phyloP scores from a whole-genome alignment of 2,113 vertebrate genomes.

The Alces alces region DNA sequence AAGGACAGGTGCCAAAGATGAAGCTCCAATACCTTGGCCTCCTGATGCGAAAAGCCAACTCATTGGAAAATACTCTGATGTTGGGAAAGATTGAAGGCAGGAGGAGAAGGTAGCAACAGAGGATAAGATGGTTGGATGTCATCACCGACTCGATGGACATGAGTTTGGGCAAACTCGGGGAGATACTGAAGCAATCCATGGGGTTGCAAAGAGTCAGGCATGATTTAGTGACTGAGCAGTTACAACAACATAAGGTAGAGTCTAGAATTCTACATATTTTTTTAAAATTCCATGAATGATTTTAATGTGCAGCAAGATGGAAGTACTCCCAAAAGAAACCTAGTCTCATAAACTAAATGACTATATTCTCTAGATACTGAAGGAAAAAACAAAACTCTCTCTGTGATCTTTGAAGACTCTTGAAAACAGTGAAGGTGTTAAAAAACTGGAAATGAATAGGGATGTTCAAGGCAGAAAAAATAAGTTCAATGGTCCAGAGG shows the following conservation, averaged over 20 bases:
- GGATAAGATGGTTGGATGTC: background rate
- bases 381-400: background rate
- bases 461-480: background rate
- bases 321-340: background rate
- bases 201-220: background rate
- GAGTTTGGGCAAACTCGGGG: background rate
- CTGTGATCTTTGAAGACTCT: background rate
- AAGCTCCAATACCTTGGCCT: background rate
- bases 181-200: background rate
- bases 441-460: background rate
- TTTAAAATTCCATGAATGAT: background rate
- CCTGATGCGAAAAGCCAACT: background rate
- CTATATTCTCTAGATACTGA: background rate
- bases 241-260: background rate
- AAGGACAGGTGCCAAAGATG: background rate
- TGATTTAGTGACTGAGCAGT: background rate
- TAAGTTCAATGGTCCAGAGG: background rate
- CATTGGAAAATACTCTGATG: background rate
- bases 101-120: background rate
- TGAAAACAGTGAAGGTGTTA: background rate
- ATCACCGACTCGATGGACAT: background rate
- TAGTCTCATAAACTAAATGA: background rate
- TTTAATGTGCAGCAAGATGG: background rate
- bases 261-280: background rate
- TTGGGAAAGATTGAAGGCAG: background rate